Evolutionary conservation across 1,140 invertebrate species (phyloP), one percentile per base, ranked within the genome.

Genomic region (Arctopsyche grandis): DNA sequence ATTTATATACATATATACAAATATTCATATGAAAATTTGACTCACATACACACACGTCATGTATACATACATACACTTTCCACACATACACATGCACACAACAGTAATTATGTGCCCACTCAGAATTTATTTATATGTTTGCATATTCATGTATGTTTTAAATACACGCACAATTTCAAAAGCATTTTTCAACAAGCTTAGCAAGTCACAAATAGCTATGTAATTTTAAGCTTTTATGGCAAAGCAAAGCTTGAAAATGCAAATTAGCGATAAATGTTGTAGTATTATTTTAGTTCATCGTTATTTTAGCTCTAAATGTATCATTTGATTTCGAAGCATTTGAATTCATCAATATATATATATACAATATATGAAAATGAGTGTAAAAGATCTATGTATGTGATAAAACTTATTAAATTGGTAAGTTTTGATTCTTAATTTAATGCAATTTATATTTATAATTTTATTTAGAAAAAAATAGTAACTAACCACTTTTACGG

Each of bases 181-280:
- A 52, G 48, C 48, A 52, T 52, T 52, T 38, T 52, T 52, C 48
- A 52, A 16, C 16, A 52, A 52, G 48, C 48, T 14, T 16, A 52
- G 48, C 48, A 52, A 52, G 12, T 52, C 16, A n/a, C 74, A 60
- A n/a, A 43, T 56, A 76, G 74, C 74, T 38, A n/a, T n/a, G n/a
- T n/a, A 76, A 12, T 22, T 29, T 56, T 24, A 74, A 76, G 58
- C 58, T 76, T 76, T 43, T 16, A 38, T 56, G 16, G 12, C 12
- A 10, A 76, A 66, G 56, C 56, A 76, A 76, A 63, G 56, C 58
- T 76, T 63, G 56, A 22, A 63, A 76, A 76, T 63, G 29, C 48
- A 66, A n/a, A 76, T 26, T 29, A 29, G 29, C 58, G 56, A 48
- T 66, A 12, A 19, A 66, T 66, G 14, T 56, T 1, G 14, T 21